Evolutionary conservation across 2,797 vertebrate species (phyloP).

Genomic region (Cetoscarus ocellatus): DNA sequence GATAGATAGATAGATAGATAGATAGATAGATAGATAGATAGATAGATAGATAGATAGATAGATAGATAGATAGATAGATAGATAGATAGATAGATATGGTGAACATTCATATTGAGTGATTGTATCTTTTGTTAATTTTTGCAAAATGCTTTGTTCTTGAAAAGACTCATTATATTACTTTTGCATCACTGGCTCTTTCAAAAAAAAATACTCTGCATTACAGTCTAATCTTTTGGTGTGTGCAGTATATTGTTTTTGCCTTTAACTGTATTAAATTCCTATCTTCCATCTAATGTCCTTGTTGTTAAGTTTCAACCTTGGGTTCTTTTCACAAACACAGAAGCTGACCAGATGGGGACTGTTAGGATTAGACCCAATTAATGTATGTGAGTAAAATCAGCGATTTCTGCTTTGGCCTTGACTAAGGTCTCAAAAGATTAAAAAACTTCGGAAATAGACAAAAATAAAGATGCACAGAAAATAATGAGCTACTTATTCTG

Average conservation of each 20-base stretch:
- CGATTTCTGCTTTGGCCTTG: slow-evolving; percentile 74
- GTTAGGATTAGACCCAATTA: slow-evolving; percentile 73
- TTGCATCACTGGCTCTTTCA: no score
- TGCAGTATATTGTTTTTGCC: not conserved
- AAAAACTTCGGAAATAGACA: slow-evolving; percentile 69
- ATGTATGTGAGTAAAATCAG: slow-evolving; percentile 74
- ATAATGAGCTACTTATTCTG: slow-evolving; percentile 81
- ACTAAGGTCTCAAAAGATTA: slow-evolving; percentile 74
- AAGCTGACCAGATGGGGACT: slow-evolving; percentile 72
- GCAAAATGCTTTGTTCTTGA: no score
- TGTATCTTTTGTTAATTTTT: no score
- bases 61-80: no score
- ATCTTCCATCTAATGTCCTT: slow-evolving; percentile 59
- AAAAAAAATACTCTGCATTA: no score
- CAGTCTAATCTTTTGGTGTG: no score
- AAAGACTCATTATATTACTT: no score
- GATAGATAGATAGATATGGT: no score
- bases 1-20: no score
- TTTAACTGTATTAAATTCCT: slow-evolving; percentile 11
- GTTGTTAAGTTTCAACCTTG: slow-evolving; percentile 76
- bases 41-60: no score
- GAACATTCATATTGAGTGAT: no score
- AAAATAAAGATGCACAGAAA: slow-evolving; percentile 66
- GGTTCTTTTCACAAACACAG: slow-evolving; percentile 51
- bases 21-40: no score